Evolutionary conservation across 1,140 invertebrate species (phyloP).

Genomic region (Chrysopa pallens): DNA sequence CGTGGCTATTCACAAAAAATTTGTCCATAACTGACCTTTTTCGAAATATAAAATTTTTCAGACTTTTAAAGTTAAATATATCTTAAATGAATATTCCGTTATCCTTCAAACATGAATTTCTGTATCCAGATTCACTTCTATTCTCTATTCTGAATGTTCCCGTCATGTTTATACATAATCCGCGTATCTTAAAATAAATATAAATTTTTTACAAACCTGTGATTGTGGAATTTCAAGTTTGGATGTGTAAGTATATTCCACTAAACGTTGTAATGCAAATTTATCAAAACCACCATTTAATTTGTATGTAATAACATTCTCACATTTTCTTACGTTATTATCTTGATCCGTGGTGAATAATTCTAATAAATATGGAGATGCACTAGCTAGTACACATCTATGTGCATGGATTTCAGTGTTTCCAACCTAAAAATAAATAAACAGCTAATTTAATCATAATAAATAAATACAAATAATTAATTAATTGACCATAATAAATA

Average conservation of each 20-base stretch:
- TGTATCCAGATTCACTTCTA: not conserved
- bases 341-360: constrained; percentile 44
- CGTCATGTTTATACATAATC: too few relatives aligned
- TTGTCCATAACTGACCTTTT: too few relatives aligned
- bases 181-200: not conserved
- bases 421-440: constrained; percentile 30
- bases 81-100: too few relatives aligned
- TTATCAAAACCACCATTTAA: constrained; percentile 48
- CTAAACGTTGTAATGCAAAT: constrained; percentile 46
- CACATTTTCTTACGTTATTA: constrained; percentile 19
- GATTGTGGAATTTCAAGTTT: constrained; percentile 23
- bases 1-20: too few relatives aligned
- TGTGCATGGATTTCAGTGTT: constrained; percentile 58
- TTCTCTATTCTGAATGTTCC: not conserved
- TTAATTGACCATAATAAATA: too few relatives aligned
- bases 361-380: constrained; percentile 59
- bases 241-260: constrained; percentile 66
- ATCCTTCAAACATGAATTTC: not conserved
- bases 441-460: too few relatives aligned
- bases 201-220: constrained; percentile 11
- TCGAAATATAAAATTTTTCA: too few relatives aligned
- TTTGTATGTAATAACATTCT: constrained; percentile 38
- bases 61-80: too few relatives aligned
- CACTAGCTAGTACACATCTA: constrained; percentile 54
- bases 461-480: too few relatives aligned